Evolutionary conservation across 1,140 invertebrate genomes (phyloP), one percentile per base, ranked within the genome.

Genomic region (Gryon sp.): DNA sequence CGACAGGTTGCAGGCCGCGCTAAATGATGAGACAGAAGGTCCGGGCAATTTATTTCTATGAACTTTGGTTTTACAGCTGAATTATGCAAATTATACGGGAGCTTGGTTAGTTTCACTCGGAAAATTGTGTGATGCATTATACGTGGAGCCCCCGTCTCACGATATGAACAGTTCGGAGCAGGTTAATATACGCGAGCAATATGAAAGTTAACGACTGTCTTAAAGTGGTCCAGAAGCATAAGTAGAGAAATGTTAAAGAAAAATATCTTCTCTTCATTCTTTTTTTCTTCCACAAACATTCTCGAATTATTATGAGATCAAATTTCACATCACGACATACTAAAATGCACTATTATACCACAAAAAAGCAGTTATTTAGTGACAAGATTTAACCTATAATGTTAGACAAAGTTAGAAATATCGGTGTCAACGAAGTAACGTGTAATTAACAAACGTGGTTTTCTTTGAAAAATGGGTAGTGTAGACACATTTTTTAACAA

Each of bases 51-150:
- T 65, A 73, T 73, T 68, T 75, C 57, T 66, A 75, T 75, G 70
- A 66, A 75, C 45, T 75, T 75, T 66, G 53, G 70, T 75, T 59
- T 74, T 66, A 66, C 57, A 53, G 65, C 60, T 53, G 46, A 66
- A 66, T 77, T 70, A 70, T 70, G 74, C 28, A 70, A 65, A 77
- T 76, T 45, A 60, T 32, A 20, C 19, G 11, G 38, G 50, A 68
- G 30, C 62, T 50, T 41, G 73, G 53, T 68, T 69, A 68, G 57
- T 48, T 76, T 55, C 53, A 57, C 63, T 76, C 26, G 57, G 32
- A 55, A 60, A 63, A 76, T 69, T 57, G 41, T 36, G 24, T 62
- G 73, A 69, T 76, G 26, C 52, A 63, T 76, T 63, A 34, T 57
- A 50, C 50, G 41, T 11, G 12, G 15, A 38, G 20, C 14, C 16